phyloP scores from a whole-genome alignment of 2,797 vertebrate genomes.

The Petrocephalus sullivani region DNA sequence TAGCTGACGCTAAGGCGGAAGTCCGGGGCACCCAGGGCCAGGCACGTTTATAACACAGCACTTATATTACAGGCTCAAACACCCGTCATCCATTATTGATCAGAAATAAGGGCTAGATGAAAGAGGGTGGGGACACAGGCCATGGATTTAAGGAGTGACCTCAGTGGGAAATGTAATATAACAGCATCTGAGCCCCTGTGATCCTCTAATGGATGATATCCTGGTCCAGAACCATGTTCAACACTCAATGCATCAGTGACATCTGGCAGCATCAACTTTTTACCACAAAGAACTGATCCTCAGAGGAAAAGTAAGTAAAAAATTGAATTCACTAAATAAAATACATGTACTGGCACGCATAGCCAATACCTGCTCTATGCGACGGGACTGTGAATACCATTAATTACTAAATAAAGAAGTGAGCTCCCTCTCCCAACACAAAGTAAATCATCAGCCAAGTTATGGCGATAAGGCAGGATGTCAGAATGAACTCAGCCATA shows the following conservation, averaged over 20 bases:
- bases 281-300: neutral
- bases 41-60: neutral
- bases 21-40: neutral
- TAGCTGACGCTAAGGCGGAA: neutral
- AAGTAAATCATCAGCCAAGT: neutral
- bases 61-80: neutral
- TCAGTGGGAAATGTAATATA: neutral
- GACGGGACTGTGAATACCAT: neutral
- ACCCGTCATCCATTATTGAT: constrained; percentile 10
- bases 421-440: neutral
- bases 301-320: neutral
- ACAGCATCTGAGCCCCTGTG: neutral
- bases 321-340: neutral
- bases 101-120: neutral
- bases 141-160: neutral
- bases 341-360: neutral
- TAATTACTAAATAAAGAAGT: neutral
- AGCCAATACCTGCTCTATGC: neutral
- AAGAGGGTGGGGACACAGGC: neutral
- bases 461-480: neutral
- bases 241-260: constrained; percentile 5
- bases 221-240: neutral
- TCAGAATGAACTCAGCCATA: neutral
- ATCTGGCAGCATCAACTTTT: neutral
- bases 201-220: constrained; percentile 6